phyloP scores from a whole-genome alignment of 2,797 vertebrate species.

The Sylvilagus floridanus region DNA sequence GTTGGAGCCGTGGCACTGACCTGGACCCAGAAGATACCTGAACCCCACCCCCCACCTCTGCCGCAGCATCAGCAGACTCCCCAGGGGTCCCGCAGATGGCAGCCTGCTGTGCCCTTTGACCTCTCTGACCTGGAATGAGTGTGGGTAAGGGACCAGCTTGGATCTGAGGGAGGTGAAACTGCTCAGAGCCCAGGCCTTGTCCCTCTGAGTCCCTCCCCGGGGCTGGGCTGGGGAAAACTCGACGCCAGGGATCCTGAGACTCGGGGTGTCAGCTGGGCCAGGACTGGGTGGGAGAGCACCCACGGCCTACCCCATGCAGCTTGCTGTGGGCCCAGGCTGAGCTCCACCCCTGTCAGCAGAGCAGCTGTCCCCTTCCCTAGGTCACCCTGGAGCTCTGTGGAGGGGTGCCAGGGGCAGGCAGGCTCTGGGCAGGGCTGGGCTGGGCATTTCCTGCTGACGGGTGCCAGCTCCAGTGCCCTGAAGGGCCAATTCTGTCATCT shows the following conservation, averaged over 20 bases:
- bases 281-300: neutral
- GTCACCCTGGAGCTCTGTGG: neutral
- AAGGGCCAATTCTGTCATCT: conserved; percentile 64
- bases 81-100: neutral
- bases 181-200: neutral
- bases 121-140: no score
- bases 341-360: neutral
- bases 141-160: neutral
- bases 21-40: neutral
- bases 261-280: neutral
- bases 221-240: neutral
- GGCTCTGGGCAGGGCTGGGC: conserved; percentile 52
- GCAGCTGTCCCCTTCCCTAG: neutral
- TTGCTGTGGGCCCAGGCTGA: neutral
- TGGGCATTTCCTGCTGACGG: conserved; percentile 65
- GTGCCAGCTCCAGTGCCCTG: conserved; percentile 68
- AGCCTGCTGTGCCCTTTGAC: neutral
- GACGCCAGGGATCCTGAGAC: neutral
- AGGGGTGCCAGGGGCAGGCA: conserved; percentile 6
- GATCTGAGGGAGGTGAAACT: neutral
- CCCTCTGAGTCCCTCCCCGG: neutral
- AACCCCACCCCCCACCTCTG: neutral
- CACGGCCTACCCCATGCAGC: neutral
- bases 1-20: neutral
- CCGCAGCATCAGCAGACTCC: no score